Base-by-base conservation (phyloP, 2,888 invertebrate genomes). In the Pandemis corylana region DNA sequence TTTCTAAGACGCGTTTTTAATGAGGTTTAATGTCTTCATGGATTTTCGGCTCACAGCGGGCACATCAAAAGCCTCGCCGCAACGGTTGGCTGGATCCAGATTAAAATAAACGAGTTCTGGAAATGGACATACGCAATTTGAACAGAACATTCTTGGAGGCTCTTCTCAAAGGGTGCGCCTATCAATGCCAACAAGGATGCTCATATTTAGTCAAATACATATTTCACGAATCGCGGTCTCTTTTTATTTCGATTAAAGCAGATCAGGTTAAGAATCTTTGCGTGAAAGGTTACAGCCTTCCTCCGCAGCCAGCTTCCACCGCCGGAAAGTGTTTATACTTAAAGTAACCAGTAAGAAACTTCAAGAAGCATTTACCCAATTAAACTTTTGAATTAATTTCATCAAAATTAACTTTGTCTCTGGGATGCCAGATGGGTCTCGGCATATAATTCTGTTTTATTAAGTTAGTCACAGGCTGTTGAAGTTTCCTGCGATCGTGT, bases 341-440 rank as follows among this genome's bases (percentile, higher is more conserved):
- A 63, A 70, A 71, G 71, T 62, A 75, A 74, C 74, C 74, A 74
- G 67, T 56, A 67, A 41, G 65, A 70, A 74, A 67, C 62, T 75
- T 78, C 79, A 83, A 79, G 84, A 83, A 86, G 85, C 85, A 87
- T 76, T 76, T 87, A 87, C 88, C 89, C 91, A 89, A 90, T 91
- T 91, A 91, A 92, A 92, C 88, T 92, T 90, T 85, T 82, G 81
- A 89, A 92, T 88, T 91, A 92, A 92, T 93, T 92, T 90, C 89
- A 90, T 91, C 89, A 90, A 91, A 91, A 90, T 92, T 91, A 89
- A 92, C 91, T 93, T 91, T 90, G 92, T 90, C 90, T 87, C 84
- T 83, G 84, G 79, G 84, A 86, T 84, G 85, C 87, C 92, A 92
- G 91, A 91, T 90, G 92, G 90, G 90, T 87, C 89, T 88, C 90